phyloP scores from a whole-genome alignment of 2,888 invertebrate genomes.

The Mystacides longicornis region DNA sequence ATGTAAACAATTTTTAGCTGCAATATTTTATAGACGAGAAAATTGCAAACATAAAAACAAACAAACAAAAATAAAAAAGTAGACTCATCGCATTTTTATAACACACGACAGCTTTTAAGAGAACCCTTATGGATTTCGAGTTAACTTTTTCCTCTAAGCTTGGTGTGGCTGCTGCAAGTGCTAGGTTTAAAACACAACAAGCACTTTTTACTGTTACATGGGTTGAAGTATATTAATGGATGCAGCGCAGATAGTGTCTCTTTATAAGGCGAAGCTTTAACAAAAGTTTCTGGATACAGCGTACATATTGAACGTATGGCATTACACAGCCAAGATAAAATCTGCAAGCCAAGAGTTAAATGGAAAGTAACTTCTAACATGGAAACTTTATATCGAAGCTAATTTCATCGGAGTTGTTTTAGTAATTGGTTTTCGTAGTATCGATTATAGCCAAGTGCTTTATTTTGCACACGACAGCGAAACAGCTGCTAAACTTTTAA shows the following conservation, averaged over 20 bases:
- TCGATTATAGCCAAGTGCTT: neutral
- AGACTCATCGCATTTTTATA: no score
- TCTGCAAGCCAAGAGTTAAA: neutral
- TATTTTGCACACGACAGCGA: neutral
- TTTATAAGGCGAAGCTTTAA: conserved; percentile 1
- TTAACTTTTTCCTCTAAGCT: no score
- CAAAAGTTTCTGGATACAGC: neutral
- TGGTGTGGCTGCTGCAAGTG: no score
- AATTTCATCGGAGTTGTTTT: conserved; percentile 1
- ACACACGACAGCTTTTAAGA: no score
- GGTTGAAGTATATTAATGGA: neutral
- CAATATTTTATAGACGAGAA: no score
- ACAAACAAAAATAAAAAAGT: no score
- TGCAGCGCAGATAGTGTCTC: neutral
- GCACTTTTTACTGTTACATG: neutral
- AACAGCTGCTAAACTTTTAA: conserved; percentile 1
- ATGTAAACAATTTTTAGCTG: no score
- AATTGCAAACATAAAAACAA: no score
- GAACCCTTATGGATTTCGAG: no score
- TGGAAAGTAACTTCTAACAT: conserved; percentile 1
- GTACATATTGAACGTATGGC: no score
- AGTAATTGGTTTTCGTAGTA: conserved; percentile 1
- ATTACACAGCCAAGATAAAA: neutral
- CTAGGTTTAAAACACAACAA: neutral
- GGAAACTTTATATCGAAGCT: neutral